Evolutionary conservation across 2,888 invertebrate species (phyloP).

Genomic region (Enoplolaimus lenunculus): DNA sequence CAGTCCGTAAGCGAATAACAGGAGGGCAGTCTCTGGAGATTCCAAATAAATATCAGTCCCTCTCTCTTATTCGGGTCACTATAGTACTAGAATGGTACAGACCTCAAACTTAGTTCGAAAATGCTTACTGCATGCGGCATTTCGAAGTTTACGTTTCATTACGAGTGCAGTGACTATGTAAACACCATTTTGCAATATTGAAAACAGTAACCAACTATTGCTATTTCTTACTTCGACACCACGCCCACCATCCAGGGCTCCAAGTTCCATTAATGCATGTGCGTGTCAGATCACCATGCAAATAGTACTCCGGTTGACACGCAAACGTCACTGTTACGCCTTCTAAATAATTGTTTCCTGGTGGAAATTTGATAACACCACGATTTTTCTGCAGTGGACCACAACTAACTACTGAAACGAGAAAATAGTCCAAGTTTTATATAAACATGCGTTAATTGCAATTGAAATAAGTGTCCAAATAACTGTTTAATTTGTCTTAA

Average conservation of each 20-base stretch:
- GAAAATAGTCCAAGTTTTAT: no score
- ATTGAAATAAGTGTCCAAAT: no score
- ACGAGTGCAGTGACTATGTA: not conserved
- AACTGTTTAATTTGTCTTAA: no score
- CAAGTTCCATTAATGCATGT: constrained; percentile 31
- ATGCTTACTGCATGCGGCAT: no score
- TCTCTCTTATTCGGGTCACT: no score
- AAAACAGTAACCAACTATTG: not conserved
- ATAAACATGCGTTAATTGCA: no score
- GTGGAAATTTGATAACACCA: constrained; percentile 31
- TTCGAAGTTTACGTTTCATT: no score
- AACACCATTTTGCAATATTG: not conserved
- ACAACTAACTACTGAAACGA: constrained; percentile 32
- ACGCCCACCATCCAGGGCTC: constrained; percentile 32
- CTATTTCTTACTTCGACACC: constrained; percentile 27
- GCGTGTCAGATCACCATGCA: constrained; percentile 31
- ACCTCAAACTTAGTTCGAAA: no score
- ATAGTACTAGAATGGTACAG: no score
- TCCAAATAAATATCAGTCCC: no score
- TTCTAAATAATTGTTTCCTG: constrained; percentile 30
- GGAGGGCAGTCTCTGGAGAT: no score
- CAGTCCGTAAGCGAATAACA: no score
- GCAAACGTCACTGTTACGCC: constrained; percentile 30
- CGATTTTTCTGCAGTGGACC: constrained; percentile 31
- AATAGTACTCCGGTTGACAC: constrained; percentile 32